Base-by-base conservation (phyloP, 1,140 invertebrate species). In the Camponotus pennsylvanicus region DNA sequence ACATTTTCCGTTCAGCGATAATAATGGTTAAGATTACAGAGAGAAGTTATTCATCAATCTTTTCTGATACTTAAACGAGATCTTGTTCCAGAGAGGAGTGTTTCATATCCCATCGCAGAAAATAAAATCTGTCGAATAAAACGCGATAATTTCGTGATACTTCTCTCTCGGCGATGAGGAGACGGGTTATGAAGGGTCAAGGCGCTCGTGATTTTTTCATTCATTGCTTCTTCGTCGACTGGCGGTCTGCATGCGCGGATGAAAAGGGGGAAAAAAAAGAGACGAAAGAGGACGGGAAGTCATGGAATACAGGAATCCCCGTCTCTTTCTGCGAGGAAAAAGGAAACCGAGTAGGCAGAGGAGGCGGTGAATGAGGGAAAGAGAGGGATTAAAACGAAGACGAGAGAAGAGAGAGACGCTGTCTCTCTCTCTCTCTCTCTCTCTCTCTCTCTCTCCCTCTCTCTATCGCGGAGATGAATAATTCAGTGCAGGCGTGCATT, bases 401-500 rank as follows among this genome's bases (percentile, higher is more conserved):
- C 18, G 61, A 45, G 9, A 63, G 64, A 0, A 86, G 32, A 64
- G 8, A 79, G 59, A 88, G 77, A 85, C 40, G 8, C 40, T 42
- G 7, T 42, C 85, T 90, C 82, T 85, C 45, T 69, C 40, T 52
- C 85, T 90, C 76, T 67, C 59, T 61, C 27, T 73, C 86, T 90
- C 79, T 86, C 34, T 78, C 42, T 49, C 84, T 88, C 70, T 78
- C 32, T 64, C 21, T 66, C 82, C 90, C 82, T 75, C 4, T 69
- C 45, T 80, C 73, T 87, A 73, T 52, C 59, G 63, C 61, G 80
- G 79, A 87, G 21, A 94, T 95, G 93, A 94, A 94, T 95, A 92
- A 95, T 95, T 94, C 93, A 94, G 88, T 55, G 90, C 91, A 88
- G 70, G 89, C 79, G 88, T 86, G 89, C 85, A 93, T 93, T 93